These are phyloP conservation scores for Mandrillus leucophaeus DNA, from an alignment of 2,113 vertebrate genomes.

Conservation along the genomic window DNA sequence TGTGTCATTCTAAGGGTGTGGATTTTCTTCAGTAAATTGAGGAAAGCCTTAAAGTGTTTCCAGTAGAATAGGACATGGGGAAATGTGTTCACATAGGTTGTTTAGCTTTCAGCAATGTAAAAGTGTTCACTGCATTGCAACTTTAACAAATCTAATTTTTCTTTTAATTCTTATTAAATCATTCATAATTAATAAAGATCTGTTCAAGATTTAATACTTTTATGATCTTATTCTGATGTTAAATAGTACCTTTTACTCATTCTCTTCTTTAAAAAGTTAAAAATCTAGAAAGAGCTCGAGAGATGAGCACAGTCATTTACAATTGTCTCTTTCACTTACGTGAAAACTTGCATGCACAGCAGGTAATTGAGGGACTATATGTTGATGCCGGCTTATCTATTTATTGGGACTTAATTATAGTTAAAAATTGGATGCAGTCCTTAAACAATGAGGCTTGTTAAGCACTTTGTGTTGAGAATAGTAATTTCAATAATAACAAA, in stretches of 20 bases:
- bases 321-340: too few species aligned
- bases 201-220: neutral
- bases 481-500: constrained; percentile 27
- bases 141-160: neutral
- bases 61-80: neutral
- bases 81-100: neutral
- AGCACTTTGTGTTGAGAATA: constrained; percentile 9
- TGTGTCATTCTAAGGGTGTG: neutral
- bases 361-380: neutral
- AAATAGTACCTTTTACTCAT: neutral
- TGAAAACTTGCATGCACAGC: fast-evolving
- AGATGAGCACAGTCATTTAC: neutral
- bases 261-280: neutral
- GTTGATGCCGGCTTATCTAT: neutral
- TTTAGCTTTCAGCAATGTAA: neutral
- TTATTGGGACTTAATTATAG: neutral
- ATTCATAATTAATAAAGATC: neutral
- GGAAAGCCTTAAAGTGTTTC: neutral
- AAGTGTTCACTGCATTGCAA: neutral
- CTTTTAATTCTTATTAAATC: neutral
- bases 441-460: neutral
- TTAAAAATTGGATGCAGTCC: neutral
- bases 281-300: neutral
- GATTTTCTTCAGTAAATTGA: neutral
- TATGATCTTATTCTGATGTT: neutral